Percentiles rank a stretch among this genome's conserved stretches.
These are phyloP conservation scores for Alces alces DNA, from an alignment of 2,113 vertebrate genomes.

Conservation along the genomic window DNA sequence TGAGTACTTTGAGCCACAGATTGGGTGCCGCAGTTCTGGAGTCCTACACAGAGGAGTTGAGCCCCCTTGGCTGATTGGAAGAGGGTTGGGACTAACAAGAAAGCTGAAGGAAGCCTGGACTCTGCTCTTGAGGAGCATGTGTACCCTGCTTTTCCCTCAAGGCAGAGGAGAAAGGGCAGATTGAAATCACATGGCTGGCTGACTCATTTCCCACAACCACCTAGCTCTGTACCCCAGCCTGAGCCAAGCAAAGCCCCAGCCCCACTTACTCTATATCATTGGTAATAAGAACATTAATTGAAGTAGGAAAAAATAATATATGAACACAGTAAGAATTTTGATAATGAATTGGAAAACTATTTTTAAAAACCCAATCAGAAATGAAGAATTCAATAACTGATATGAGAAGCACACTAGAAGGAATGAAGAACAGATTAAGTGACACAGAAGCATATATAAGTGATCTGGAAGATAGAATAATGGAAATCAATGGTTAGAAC, in stretches of 20 bases:
- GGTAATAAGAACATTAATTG: neutral
- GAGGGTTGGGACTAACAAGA: neutral
- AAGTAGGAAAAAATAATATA: neutral
- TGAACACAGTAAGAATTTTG: neutral
- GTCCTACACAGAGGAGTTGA: neutral
- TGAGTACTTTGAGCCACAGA: neutral
- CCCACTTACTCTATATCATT: neutral
- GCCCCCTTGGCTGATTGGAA: neutral
- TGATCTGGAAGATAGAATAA: neutral
- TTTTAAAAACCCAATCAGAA: neutral
- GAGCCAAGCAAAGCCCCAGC: neutral
- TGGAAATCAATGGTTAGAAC: neutral
- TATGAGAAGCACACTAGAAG: neutral
- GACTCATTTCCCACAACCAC: neutral
- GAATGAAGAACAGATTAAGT: neutral
- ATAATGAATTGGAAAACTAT: neutral
- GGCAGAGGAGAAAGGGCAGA: neutral
- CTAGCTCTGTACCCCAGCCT: neutral
- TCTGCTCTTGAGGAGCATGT: neutral
- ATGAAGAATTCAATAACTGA: neutral
- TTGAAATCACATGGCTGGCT: neutral
- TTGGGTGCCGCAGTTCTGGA: neutral
- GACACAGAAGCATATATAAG: neutral
- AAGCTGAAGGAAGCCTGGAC: neutral
- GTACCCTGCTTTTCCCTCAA: neutral